Base-by-base conservation (phyloP, 1,140 invertebrate species). In the Nilaparvata lugens region DNA sequence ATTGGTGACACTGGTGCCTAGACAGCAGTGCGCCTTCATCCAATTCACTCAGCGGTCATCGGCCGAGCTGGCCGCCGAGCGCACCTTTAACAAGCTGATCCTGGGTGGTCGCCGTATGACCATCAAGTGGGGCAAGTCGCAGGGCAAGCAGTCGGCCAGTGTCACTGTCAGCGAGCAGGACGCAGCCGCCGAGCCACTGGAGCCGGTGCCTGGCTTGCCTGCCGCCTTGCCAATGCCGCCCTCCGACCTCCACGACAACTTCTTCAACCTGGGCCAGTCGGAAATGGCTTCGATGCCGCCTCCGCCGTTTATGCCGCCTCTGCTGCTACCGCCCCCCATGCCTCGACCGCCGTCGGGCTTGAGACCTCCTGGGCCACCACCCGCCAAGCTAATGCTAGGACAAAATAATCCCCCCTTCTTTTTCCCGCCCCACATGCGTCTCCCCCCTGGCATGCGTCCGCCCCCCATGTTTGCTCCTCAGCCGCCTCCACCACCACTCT, bases 21-120 rank as follows among this genome's bases (percentile, higher is more conserved):
- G 93, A 65, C 95, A 98, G 67, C 94, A 97, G 68, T 99, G 96
- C 80, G 95, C 95, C 0, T 99, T 99, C 74, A 89, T 99, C 4
- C 94, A 98, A 70, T 99, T 94, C 72, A 97, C 95, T 0, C 87
- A 86, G 28, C 78, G 97, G 61, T 77, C 79, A 52, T 86, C 93
- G 1, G 93, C 97, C 0, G 97, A 99, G 75, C 74, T 86, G 61
- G 96, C 96, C 11, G 94, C 95, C 2, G 95, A 99, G 69, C 89
- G 92, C 67, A 94, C 93, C 0, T 99, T 98, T 70, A 97, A 98
- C 68, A 96, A 97, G 72, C 74, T 98, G 16, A 93, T 94, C 25
- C 79, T 97, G 18, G 83, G 87, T 19, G 92, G 91, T 0, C 79
- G 90, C 53, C 80, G 94, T 58, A 77, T 98, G 0, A 95, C 91